Evolutionary conservation across 2,888 invertebrate species (phyloP).

Genomic region (Drosophila macrothrix): DNA sequence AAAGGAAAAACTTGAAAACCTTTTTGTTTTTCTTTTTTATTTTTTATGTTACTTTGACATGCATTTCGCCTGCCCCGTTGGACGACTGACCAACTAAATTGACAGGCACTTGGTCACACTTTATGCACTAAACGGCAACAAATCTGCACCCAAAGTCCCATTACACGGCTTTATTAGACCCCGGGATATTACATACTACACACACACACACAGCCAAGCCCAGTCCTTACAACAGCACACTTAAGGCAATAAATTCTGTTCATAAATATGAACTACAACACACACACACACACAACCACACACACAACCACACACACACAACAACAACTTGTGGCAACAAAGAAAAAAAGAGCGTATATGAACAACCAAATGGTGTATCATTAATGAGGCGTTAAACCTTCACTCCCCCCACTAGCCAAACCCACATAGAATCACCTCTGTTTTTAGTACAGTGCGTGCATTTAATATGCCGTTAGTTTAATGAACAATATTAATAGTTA

Average conservation of each 20-base stretch:
- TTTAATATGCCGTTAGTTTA: conserved; percentile 65
- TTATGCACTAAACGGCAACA: conserved; percentile 53
- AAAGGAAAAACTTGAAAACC: not conserved
- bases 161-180: conserved; percentile 47
- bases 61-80: conserved; percentile 2
- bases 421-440: not conserved
- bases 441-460: conserved; percentile 54
- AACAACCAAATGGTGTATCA: conserved; percentile 59
- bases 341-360: conserved; percentile 11
- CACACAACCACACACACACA: too few species aligned
- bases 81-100: conserved; percentile 43
- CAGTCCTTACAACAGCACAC: not conserved
- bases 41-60: not conserved
- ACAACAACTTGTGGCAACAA: conserved; percentile 14
- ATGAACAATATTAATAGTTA: conserved; percentile 65
- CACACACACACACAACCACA: conserved; percentile 9
- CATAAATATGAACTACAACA: conserved; percentile 59
- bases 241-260: conserved; percentile 55
- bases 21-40: not conserved
- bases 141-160: conserved; percentile 49
- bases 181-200: conserved; percentile 18
- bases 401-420: conserved; percentile 6
- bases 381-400: conserved; percentile 58
- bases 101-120: conserved; percentile 47
- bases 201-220: conserved; percentile 3